Evolutionary conservation across 2,888 invertebrate genomes (phyloP).

Genomic region (Heliconius sara): DNA sequence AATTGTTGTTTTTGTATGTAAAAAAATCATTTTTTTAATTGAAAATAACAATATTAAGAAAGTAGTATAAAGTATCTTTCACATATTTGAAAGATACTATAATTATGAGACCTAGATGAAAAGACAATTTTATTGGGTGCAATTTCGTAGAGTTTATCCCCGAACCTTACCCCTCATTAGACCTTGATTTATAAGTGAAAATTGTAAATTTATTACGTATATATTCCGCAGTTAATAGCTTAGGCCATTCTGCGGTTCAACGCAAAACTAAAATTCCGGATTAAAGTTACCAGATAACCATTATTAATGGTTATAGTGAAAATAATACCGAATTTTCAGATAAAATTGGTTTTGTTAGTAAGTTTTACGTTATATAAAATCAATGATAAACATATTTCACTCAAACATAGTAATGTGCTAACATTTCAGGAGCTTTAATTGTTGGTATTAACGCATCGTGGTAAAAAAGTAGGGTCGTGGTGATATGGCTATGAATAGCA

Average conservation of each 20-base stretch:
- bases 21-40: too few species aligned
- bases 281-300: conserved; percentile 26
- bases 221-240: conserved; percentile 37
- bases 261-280: conserved; percentile 45
- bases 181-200: conserved; percentile 41
- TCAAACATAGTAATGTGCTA: neutral
- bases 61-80: neutral
- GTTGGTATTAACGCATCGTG: neutral
- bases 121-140: neutral
- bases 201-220: conserved; percentile 37
- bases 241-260: conserved; percentile 35
- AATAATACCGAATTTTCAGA: conserved; percentile 15
- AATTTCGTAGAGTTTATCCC: conserved; percentile 69
- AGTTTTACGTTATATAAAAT: neutral
- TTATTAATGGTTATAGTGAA: conserved; percentile 25
- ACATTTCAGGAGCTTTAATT: neutral
- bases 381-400: neutral
- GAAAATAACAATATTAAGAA: neutral
- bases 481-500: too few species aligned
- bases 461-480: neutral
- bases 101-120: neutral
- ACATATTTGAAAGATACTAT: neutral
- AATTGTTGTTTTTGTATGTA: too few species aligned
- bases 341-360: conserved; percentile 10
- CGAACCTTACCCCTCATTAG: conserved; percentile 65